Percentiles rank a stretch among this genome's conserved stretches.
Evolutionary conservation across 2,888 invertebrate genomes (phyloP).

Genomic region (Tyria jacobaeae): DNA sequence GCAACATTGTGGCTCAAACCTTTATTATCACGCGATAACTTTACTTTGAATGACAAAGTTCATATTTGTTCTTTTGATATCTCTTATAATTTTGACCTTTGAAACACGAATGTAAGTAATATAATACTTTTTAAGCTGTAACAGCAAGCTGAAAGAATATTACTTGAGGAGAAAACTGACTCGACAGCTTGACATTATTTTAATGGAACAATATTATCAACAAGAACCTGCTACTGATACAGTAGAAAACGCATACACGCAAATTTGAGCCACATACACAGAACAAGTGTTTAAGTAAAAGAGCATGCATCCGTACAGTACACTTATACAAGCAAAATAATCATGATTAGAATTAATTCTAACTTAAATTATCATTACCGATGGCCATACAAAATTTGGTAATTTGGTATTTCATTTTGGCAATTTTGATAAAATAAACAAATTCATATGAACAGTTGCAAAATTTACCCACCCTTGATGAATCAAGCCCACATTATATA

Average conservation of each 20-base stretch:
- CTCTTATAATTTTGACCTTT: background rate
- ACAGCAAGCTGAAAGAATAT: background rate
- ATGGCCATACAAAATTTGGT: no score
- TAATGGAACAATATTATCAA: background rate
- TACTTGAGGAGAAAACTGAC: background rate
- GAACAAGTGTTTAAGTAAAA: background rate
- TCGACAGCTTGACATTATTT: background rate
- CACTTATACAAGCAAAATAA: no score
- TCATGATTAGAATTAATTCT: no score
- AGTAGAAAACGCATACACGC: background rate
- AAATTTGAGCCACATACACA: background rate
- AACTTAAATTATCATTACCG: no score
- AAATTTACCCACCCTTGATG: no score
- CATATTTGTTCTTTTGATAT: background rate
- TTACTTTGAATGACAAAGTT: background rate
- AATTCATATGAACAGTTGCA: no score
- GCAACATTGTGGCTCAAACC: background rate
- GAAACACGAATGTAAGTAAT: background rate
- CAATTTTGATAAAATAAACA: no score
- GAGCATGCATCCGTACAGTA: no score
- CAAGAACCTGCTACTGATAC: background rate
- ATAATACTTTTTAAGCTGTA: background rate
- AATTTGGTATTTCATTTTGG: no score
- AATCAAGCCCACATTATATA: no score
- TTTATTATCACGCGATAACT: background rate